phyloP scores from a whole-genome alignment of 2,113 vertebrate species.

The Madoqua kirkii region DNA sequence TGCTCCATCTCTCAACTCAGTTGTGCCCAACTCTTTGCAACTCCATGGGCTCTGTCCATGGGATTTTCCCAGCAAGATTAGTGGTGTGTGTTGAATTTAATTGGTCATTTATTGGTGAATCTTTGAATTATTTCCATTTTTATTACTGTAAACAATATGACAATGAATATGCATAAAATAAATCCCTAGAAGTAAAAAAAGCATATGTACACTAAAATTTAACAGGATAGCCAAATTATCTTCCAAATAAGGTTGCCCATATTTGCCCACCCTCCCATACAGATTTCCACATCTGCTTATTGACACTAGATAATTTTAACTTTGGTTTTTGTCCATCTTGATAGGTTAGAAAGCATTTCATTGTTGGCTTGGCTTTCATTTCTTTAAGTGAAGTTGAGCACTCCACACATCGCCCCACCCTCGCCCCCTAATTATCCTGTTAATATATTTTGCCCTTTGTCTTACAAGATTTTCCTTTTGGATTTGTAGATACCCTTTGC shows the following conservation, averaged over 20 bases:
- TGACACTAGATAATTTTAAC: not conserved
- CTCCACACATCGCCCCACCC: not conserved
- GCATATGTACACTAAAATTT: not conserved
- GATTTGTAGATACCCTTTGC: not conserved
- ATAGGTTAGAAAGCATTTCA: not conserved
- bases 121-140: not conserved
- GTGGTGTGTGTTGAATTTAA: not conserved
- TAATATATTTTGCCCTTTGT: not conserved
- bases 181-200: slow-evolving; percentile 16
- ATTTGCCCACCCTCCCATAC: not conserved
- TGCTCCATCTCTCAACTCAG: not conserved
- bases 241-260: not conserved
- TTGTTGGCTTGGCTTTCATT: not conserved
- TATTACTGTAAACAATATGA: not conserved
- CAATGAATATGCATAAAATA: not conserved
- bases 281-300: not conserved
- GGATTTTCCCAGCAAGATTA: not conserved
- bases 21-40: not conserved
- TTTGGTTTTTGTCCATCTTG: not conserved
- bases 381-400: not conserved
- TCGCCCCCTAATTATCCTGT: not conserved
- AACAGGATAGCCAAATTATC: not conserved
- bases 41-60: not conserved
- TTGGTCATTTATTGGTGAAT: not conserved
- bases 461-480: not conserved